Percentiles rank a stretch among this genome's conserved stretches.
phyloP scores from a whole-genome alignment of 2,113 vertebrate genomes.

The Irena cyanogastra region DNA sequence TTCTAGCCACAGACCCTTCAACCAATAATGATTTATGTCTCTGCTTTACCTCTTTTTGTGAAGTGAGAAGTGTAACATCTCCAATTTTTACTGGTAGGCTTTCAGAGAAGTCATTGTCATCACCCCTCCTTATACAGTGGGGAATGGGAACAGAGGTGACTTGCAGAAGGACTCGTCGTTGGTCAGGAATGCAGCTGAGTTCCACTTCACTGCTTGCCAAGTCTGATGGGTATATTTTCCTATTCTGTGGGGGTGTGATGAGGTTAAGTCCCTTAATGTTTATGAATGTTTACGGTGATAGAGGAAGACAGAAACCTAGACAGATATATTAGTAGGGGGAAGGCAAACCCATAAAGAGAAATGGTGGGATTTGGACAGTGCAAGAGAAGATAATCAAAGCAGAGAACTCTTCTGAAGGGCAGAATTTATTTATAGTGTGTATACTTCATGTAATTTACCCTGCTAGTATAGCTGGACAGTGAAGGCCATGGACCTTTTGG shows the following conservation, averaged over 20 bases:
- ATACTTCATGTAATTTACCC: not conserved
- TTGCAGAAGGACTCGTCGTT: not conserved
- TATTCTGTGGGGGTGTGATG: not conserved
- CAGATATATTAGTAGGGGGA: conserved; percentile 18
- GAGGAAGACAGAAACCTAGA: conserved; percentile 13
- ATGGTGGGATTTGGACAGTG: not conserved
- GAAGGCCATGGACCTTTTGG: not conserved
- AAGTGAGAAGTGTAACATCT: not conserved
- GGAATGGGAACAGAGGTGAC: not conserved
- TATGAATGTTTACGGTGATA: conserved; percentile 39
- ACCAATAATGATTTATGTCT: not conserved
- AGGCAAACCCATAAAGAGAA: conserved; percentile 3
- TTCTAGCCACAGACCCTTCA: not conserved
- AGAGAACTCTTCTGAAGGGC: not conserved
- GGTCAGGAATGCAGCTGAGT: not conserved
- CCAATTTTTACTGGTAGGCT: not conserved
- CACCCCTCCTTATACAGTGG: not conserved
- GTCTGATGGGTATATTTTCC: conserved; percentile 32
- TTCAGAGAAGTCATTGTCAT: not conserved
- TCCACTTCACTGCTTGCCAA: conserved; percentile 24
- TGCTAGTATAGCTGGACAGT: not conserved
- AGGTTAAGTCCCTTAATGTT: conserved; percentile 54
- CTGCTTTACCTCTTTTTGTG: not conserved
- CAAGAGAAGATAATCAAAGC: not conserved
- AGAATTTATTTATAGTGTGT: not conserved